These are phyloP conservation scores for Beroe ovata DNA, from an alignment of 37 sponge, comb jelly and placozoan genomes.

Conservation along the genomic window DNA sequence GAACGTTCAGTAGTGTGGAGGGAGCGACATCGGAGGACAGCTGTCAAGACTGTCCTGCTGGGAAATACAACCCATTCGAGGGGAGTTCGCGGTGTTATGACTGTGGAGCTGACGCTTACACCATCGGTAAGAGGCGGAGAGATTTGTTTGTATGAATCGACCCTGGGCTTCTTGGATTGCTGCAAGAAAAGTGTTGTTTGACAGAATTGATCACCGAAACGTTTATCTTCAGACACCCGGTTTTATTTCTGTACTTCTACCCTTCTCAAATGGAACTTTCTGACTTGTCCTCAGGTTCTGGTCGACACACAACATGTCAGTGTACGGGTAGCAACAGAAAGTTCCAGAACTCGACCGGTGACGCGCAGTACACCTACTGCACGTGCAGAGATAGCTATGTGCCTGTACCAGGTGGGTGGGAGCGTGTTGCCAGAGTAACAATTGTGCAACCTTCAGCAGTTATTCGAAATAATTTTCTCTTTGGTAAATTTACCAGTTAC, in stretches of 20 bases:
- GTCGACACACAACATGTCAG: background rate
- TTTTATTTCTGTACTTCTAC: no score
- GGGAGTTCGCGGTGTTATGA: slow-evolving; percentile 48
- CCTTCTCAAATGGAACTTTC: no score
- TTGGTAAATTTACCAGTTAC: no score
- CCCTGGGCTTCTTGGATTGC: no score
- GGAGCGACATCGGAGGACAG: background rate
- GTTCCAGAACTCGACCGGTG: slow-evolving; percentile 41
- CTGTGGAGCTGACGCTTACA: slow-evolving; percentile 68
- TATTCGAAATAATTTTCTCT: no score
- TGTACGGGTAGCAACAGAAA: slow-evolving; percentile 62
- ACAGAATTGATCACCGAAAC: no score
- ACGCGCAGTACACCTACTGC: slow-evolving; percentile 32
- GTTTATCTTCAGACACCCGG: no score
- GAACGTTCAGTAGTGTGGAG: slow-evolving; percentile 43
- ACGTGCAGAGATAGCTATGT: slow-evolving; percentile 51
- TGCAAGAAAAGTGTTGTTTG: no score
- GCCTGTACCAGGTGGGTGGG: slow-evolving; percentile 67
- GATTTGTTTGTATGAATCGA: no score
- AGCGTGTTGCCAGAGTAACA: no score
- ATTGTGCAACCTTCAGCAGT: no score
- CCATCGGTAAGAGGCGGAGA: slow-evolving; percentile 35
- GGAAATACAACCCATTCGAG: background rate
- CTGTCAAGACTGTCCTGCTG: slow-evolving; percentile 63
- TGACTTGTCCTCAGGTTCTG: background rate